These are phyloP conservation scores for Siphamia tubifer DNA, from an alignment of 2,113 vertebrate genomes.

Conservation along the genomic window DNA sequence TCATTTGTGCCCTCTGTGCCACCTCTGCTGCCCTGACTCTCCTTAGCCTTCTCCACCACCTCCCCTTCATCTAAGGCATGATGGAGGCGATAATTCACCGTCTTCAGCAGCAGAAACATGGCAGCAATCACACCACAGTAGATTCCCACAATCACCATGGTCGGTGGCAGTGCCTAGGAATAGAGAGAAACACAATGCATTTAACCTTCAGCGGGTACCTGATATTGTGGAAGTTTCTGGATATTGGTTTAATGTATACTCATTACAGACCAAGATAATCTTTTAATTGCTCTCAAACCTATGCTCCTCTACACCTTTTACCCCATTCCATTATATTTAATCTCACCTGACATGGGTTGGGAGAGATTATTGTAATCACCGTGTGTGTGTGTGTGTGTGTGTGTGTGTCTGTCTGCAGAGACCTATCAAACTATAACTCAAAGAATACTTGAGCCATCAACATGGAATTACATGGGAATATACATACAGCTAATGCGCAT, in stretches of 20 bases:
- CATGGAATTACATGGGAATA: no score
- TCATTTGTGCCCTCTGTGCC: conserved; percentile 83
- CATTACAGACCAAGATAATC: no score
- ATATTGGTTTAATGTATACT: neutral
- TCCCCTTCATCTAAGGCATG: conserved; percentile 96
- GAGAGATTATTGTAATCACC: no score
- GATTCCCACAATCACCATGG: conserved; percentile 96
- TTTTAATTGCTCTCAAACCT: no score
- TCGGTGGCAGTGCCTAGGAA: conserved; percentile 92
- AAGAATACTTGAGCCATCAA: no score
- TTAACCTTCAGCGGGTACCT: neutral
- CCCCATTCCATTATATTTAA: neutral
- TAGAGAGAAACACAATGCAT: conserved; percentile 18
- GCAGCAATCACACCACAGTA: conserved; percentile 95
- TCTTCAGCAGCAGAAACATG: conserved; percentile 95
- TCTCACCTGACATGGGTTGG: no score
- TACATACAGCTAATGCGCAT: no score
- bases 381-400: no score
- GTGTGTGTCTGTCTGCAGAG: no score
- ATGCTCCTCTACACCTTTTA: neutral
- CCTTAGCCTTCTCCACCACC: conserved; percentile 88
- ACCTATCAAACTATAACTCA: no score
- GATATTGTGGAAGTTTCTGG: neutral
- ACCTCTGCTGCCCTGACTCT: conserved; percentile 80
- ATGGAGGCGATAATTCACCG: conserved; percentile 95